Evolutionary conservation across 2,797 vertebrate species (phyloP).

Genomic region (Lacerta bilineata): DNA sequence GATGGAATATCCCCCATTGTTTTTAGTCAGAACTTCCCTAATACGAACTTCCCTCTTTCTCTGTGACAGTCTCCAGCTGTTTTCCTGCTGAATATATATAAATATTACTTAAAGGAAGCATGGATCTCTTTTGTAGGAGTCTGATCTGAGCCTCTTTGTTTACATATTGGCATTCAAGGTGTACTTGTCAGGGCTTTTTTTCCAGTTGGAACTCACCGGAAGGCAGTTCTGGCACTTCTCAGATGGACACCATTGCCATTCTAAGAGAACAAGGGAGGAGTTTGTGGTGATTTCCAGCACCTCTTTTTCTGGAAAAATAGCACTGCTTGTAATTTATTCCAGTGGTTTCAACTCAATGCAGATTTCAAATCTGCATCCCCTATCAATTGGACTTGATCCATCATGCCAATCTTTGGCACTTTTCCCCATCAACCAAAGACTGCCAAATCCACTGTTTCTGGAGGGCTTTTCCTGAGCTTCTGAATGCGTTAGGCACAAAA

Average conservation of each 20-base stretch:
- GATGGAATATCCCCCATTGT: not conserved
- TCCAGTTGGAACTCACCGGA: no score
- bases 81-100: no score
- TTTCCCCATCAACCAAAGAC: not conserved
- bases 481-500: not conserved
- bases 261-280: no score
- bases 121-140: not conserved
- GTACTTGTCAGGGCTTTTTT: no score
- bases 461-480: slow-evolving; percentile 29
- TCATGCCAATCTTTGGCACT: not conserved
- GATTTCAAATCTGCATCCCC: slow-evolving; percentile 15
- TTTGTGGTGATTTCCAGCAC: no score
- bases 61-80: not conserved
- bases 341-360: slow-evolving; percentile 4
- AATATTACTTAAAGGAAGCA: not conserved
- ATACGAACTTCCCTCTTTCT: not conserved
- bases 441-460: slow-evolving; percentile 15
- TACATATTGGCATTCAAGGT: not conserved
- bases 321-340: not conserved
- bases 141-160: slow-evolving; percentile 13
- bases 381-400: not conserved
- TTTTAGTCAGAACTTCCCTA: not conserved
- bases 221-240: no score
- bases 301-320: no score
- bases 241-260: no score